These are phyloP conservation scores for Lithodes maja DNA, from an alignment of 2,888 invertebrate genomes.

Conservation along the genomic window DNA sequence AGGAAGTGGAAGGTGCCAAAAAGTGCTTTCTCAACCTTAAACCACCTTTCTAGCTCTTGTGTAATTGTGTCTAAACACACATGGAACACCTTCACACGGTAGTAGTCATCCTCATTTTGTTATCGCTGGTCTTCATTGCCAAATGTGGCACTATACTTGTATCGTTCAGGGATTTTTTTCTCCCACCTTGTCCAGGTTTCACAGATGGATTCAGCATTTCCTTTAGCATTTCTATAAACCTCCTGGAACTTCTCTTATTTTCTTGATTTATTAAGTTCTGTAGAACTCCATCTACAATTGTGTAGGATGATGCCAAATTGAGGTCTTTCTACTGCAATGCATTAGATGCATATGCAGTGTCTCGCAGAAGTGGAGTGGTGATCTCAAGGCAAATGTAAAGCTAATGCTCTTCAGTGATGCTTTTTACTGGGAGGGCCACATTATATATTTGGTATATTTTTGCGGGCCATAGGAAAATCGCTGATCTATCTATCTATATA, in stretches of 20 bases:
- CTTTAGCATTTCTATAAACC: conserved; percentile 7
- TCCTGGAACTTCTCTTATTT: conserved; percentile 8
- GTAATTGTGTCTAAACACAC: background rate
- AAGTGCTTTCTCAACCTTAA: background rate
- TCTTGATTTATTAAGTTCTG: background rate
- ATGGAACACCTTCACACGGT: background rate
- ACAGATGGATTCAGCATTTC: background rate
- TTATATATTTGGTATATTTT: too few relatives aligned
- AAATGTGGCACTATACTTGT: conserved; percentile 6
- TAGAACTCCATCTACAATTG: conserved; percentile 12
- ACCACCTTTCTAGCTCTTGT: background rate
- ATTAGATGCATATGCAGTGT: background rate
- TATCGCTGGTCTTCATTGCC: background rate
- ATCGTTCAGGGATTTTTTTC: background rate
- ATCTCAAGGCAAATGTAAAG: conserved; percentile 8
- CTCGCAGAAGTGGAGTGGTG: conserved; percentile 5
- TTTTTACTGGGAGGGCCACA: background rate
- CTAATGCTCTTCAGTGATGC: background rate
- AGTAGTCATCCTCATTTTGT: conserved; percentile 13
- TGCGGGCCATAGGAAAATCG: too few relatives aligned
- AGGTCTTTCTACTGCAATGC: conserved; percentile 7
- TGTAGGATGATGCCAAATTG: background rate
- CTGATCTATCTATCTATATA: too few relatives aligned
- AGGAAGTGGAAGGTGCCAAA: background rate
- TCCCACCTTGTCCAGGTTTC: background rate